These are phyloP conservation scores for Trichechus manatus DNA, from an alignment of 2,113 vertebrate species.

Conservation along the genomic window DNA sequence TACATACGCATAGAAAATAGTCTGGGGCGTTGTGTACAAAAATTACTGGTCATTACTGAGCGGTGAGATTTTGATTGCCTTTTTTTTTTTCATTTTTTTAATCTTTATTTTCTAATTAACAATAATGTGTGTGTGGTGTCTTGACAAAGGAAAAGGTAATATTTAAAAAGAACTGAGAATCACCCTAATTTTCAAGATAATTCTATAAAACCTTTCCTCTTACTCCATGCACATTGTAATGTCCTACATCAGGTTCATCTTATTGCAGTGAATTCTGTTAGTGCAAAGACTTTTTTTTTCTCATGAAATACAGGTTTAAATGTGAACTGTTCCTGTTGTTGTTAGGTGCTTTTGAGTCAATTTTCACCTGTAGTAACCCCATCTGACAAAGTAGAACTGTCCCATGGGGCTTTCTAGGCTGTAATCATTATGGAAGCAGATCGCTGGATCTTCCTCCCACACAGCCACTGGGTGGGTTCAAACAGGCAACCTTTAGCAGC, in stretches of 20 bases:
- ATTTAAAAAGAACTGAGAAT: neutral
- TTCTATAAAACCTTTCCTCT: neutral
- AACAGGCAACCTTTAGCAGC: neutral
- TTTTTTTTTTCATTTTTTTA: neutral
- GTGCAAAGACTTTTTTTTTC: neutral
- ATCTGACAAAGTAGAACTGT: neutral
- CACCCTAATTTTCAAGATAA: neutral
- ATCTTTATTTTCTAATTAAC: neutral
- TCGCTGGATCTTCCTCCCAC: no score
- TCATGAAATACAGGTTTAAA: neutral
- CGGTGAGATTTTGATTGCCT: neutral
- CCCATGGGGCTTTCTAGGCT: neutral
- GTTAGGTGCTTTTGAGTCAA: neutral
- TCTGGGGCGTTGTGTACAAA: neutral
- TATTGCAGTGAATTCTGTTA: neutral
- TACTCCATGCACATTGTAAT: neutral
- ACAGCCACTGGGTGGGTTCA: neutral
- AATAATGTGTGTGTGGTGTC: neutral
- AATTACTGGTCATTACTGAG: neutral
- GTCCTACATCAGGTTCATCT: neutral
- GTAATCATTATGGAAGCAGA: neutral
- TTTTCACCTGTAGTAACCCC: neutral
- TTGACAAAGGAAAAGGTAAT: neutral
- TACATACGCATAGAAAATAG: neutral
- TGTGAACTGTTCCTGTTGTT: neutral